Conservation (phyloP, 2,888 invertebrate genomes). For the Perithous albicinctus region DNA sequence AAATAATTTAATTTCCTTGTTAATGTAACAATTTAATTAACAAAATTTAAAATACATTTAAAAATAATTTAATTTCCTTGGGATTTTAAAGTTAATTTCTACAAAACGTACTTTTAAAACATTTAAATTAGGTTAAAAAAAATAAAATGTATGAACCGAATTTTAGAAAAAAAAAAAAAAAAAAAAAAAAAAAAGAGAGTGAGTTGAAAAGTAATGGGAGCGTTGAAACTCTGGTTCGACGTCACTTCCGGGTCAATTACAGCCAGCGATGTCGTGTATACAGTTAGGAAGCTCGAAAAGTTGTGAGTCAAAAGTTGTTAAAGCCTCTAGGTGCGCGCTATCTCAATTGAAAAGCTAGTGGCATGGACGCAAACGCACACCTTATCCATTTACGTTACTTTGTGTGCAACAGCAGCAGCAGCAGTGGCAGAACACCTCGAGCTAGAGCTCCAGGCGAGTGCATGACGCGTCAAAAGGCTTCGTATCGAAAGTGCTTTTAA, state of each 20-base stretch:
- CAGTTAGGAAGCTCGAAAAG: slow-evolving; percentile 36
- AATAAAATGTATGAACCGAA: no score
- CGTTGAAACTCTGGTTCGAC: slow-evolving; percentile 27
- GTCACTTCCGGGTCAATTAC: slow-evolving; percentile 22
- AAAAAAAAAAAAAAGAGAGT: no score
- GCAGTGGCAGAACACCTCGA: neutral
- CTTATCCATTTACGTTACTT: slow-evolving; percentile 31
- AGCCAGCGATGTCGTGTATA: neutral
- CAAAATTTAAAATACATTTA: no score
- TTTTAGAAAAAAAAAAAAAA: no score
- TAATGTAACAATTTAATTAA: no score
- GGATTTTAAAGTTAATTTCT: no score
- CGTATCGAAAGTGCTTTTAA: slow-evolving; percentile 62
- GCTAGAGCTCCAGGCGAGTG: slow-evolving; percentile 6
- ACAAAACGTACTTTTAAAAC: no score
- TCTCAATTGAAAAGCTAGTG: slow-evolving; percentile 47
- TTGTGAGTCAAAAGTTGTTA: slow-evolving; percentile 30
- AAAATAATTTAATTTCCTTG: no score
- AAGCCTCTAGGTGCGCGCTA: neutral
- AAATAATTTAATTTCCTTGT: no score
- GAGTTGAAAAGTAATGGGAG: neutral
- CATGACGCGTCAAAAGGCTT: slow-evolving; percentile 55
- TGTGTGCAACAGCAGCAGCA: neutral
- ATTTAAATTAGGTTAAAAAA: no score
- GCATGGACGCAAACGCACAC: slow-evolving; percentile 26